Evolutionary conservation across 2,888 invertebrate genomes (phyloP).

Genomic region (Polyploca ridens): DNA sequence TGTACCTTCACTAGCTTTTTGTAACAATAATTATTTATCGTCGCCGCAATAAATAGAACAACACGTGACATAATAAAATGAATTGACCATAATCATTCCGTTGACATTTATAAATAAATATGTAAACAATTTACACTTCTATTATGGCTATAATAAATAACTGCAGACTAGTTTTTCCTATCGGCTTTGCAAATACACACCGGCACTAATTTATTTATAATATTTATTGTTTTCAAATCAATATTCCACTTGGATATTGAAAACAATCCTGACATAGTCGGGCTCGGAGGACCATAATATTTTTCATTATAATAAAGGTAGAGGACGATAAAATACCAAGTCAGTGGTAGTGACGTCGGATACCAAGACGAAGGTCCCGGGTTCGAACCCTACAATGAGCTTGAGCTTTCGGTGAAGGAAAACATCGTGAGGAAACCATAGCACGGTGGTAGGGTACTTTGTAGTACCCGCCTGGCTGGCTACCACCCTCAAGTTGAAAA

Average conservation of each 20-base stretch:
- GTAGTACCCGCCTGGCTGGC: too few relatives aligned
- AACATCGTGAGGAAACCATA: too few relatives aligned
- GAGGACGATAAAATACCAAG: not conserved
- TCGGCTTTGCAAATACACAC: not conserved
- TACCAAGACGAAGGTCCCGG: too few relatives aligned
- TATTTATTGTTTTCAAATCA: not conserved
- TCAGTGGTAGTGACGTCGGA: too few relatives aligned
- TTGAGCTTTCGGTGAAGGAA: too few relatives aligned
- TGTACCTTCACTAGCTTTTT: not conserved
- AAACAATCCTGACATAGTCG: not conserved
- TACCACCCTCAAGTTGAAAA: too few relatives aligned
- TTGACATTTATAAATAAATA: conserved; percentile 8
- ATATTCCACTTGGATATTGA: not conserved
- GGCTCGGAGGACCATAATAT: not conserved
- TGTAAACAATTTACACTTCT: conserved; percentile 5
- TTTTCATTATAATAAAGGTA: not conserved
- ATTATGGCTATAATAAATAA: conserved; percentile 2
- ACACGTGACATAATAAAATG: not conserved
- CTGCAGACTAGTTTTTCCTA: not conserved
- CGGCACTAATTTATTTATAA: conserved; percentile 2
- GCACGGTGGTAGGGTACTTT: too few relatives aligned
- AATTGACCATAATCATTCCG: not conserved
- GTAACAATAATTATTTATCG: not conserved
- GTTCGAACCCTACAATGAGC: too few relatives aligned
- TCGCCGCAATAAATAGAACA: not conserved